Evolutionary conservation across 2,888 invertebrate species (phyloP).

Genomic region (Agrochola lota): DNA sequence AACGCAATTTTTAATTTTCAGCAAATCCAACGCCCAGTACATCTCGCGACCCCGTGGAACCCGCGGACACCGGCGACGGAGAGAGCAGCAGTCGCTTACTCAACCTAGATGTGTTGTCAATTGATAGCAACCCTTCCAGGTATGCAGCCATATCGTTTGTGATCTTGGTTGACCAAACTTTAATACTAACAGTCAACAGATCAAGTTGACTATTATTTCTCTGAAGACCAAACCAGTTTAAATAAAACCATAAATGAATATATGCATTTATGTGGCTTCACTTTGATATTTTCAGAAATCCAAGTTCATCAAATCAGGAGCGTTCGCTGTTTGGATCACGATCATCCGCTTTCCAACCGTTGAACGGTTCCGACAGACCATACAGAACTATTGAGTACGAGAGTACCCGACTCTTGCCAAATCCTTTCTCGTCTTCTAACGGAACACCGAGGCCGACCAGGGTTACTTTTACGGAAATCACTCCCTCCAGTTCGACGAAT

Average conservation of each 20-base stretch:
- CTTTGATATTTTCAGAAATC: constrained; percentile 70
- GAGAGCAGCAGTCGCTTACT: constrained; percentile 78
- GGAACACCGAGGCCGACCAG: constrained; percentile 71
- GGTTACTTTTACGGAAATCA: constrained; percentile 69
- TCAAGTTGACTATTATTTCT: not conserved
- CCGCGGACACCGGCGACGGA: constrained; percentile 73
- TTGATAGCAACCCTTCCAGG: constrained; percentile 79
- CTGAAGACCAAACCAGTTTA: not conserved
- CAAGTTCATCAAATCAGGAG: constrained; percentile 74
- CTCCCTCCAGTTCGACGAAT: constrained; percentile 69
- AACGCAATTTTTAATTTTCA: constrained; percentile 43
- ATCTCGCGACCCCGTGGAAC: constrained; percentile 72
- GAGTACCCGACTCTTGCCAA: constrained; percentile 81
- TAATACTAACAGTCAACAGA: not conserved
- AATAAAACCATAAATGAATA: not conserved
- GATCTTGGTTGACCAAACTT: not conserved
- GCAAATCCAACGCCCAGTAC: constrained; percentile 74
- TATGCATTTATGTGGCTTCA: constrained; percentile 4
- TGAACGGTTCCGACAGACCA: constrained; percentile 77
- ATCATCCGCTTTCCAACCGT: constrained; percentile 85
- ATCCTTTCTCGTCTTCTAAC: constrained; percentile 83
- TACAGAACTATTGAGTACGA: constrained; percentile 80
- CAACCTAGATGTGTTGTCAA: constrained; percentile 83
- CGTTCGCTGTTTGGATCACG: constrained; percentile 82
- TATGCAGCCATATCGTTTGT: constrained; percentile 42